A percentile compares a stretch with the other conserved stretches of the same genome.
phyloP scores from a whole-genome alignment of 1,140 invertebrate genomes.

The Venustaconcha ellipsiformis region DNA sequence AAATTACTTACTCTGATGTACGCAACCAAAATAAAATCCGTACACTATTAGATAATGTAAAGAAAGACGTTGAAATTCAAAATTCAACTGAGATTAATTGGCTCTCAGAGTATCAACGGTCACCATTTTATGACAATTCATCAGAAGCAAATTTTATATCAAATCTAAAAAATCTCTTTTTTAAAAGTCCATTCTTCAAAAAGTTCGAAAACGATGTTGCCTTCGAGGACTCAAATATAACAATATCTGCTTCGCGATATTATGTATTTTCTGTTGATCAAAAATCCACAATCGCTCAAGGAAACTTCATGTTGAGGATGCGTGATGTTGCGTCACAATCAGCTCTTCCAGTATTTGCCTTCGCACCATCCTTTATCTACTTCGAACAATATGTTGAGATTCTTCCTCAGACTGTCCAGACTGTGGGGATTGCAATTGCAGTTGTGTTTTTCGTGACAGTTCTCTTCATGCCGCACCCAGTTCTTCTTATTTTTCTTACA shows the following conservation, averaged over 20 bases:
- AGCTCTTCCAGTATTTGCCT: slow-evolving; percentile 44
- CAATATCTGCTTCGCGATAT: slow-evolving; percentile 78
- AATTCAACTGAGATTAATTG: slow-evolving; percentile 70
- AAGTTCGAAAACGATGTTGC: slow-evolving; percentile 83
- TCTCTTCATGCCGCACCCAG: slow-evolving; percentile 93
- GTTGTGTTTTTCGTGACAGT: slow-evolving; percentile 98
- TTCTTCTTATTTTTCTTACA: slow-evolving; percentile 95
- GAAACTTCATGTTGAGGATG: slow-evolving; percentile 50
- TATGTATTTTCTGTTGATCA: slow-evolving; percentile 44
- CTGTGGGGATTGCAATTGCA: slow-evolving; percentile 89
- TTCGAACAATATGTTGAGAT: slow-evolving; percentile 88
- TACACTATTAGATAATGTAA: slow-evolving; percentile 1
- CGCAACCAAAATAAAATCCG: slow-evolving; percentile 11
- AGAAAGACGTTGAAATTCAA: neutral
- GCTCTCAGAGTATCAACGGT: slow-evolving; percentile 85
- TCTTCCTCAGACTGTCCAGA: slow-evolving; percentile 91
- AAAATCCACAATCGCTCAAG: slow-evolving; percentile 40
- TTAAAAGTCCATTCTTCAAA: slow-evolving; percentile 45
- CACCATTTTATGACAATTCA: slow-evolving; percentile 45
- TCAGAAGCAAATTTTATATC: slow-evolving; percentile 78
- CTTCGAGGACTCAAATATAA: slow-evolving; percentile 81
- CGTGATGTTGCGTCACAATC: slow-evolving; percentile 48
- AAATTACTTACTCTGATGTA: neutral
- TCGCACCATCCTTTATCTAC: slow-evolving; percentile 53
- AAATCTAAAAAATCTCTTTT: slow-evolving; percentile 78